Base-by-base conservation (phyloP, 2,797 vertebrate genomes). In the Anisognathus igniventris region DNA sequence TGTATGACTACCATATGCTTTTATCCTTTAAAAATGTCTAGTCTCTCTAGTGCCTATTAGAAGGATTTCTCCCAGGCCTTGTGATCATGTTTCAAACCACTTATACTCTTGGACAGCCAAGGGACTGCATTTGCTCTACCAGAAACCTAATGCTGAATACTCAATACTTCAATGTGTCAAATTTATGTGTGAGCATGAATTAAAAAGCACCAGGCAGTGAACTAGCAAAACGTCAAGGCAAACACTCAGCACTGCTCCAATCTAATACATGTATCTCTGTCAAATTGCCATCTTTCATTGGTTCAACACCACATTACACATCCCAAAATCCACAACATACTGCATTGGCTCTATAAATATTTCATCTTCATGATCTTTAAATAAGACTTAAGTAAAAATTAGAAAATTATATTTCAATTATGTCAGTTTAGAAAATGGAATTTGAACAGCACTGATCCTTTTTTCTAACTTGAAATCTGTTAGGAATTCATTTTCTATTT, bases 61-160 rank as follows among this genome's bases (percentile, higher is more conserved):
- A 87, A 92, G 54, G 81, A 87, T 94, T 91, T 96, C 90, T 95
- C 90, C 24, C 77, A 74, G 87, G 77, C 58, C 0, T 90, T 91
- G 81, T 90, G 83, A 93, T 96, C 94, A 94, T 88, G 71, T 95
- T 96, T 96, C 96, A 92, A 96, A 90, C 65, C 84, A 94, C 90
- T 96, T 95, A 96, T 82, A 81, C 24, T 85, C 93, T 95, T 95
- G 92, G 92, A 95, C 91, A 96, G 96, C 85, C 94, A 87, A 92
- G 94, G 94, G 96, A 97, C 74, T 78, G 74, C 93, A 87, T 91
- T 95, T 93, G 60, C 76, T 95, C 67, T 94, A 73, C 92, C 74
- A 86, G 92, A 94, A 95, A 94, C 90, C 82, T 94, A 95, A 94
- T 61, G 90, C 91, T 96, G 94, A 97, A 93, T 79, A 87, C 93